phyloP scores from a whole-genome alignment of 2,113 vertebrate genomes.

The Scatophagus argus region DNA sequence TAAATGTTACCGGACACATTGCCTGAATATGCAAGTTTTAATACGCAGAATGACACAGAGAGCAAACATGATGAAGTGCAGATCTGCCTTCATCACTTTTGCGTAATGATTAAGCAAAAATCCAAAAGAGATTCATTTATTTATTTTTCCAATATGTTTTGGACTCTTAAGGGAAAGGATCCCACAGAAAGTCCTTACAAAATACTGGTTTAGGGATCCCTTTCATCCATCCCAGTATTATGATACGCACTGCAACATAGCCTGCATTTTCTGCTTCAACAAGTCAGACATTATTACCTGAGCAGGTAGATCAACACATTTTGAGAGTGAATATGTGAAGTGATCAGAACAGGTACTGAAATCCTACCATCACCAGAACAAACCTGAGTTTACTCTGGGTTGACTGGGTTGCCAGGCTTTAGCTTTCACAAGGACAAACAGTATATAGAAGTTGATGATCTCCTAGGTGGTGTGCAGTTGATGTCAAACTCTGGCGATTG shows the following conservation, averaged over 20 bases:
- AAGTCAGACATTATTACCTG: neutral
- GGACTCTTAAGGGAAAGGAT: neutral
- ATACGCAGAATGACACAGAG: neutral
- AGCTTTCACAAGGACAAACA: constrained; percentile 30
- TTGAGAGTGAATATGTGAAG: constrained; percentile 20
- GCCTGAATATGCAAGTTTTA: neutral
- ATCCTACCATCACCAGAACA: constrained; percentile 22
- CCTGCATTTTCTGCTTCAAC: constrained; percentile 2
- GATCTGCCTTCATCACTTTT: constrained; percentile 23
- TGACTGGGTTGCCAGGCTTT: constrained; percentile 14
- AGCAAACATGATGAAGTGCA: neutral
- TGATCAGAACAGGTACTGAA: neutral
- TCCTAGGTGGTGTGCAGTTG: constrained; percentile 53
- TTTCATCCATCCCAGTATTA: neutral
- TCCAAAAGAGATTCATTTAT: neutral
- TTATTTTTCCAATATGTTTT: neutral
- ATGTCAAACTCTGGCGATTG: constrained; percentile 51
- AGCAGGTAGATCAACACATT: constrained; percentile 44
- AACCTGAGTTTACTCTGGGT: constrained; percentile 13
- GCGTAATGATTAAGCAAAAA: constrained; percentile 2
- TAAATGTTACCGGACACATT: neutral
- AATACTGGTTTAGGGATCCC: neutral
- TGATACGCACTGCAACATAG: neutral
- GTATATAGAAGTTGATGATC: constrained; percentile 51
- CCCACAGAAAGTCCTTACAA: neutral